Evolutionary conservation across 2,797 vertebrate species (phyloP), one percentile per base, ranked within the genome.

Genomic region (Leptatherina wallacei): DNA sequence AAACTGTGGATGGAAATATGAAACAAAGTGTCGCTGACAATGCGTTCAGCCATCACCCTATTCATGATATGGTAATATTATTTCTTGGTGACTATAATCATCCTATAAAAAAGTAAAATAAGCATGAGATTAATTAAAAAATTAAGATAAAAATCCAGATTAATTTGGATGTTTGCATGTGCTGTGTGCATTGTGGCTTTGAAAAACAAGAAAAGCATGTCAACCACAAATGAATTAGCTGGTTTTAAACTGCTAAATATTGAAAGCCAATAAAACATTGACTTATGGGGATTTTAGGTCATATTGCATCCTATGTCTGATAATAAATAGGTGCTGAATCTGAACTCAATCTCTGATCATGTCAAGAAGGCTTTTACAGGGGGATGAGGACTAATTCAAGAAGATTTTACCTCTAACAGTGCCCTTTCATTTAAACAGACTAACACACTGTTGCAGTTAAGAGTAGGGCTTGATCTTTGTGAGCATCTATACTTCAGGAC

Each of bases 351-450:
- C 27, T 71, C 24, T 51, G 35, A 20, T 30, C 58, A 20, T 61
- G 80, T 73, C 69, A 77, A 54, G 71, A 67, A 69, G 54, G 62
- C 38, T 35, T n/a, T 32, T 62, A 44, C 64, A 69, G 42, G 29
- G 71, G 71, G 69, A 81, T n/a, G 20, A 64, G 30, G 30, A 58
- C 52, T 75, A 63, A 75, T 74, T 40, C 54, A 33, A 49, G 56
- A 71, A n/a, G 27, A 18, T 58, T 72, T 16, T 54, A 32, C 66
- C 69, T 71, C 77, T 60, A 59, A 16, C 64, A 32, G 47, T 59
- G 49, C 78, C 64, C 69, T 84, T 75, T 82, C 62, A 86, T 71
- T 82, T 80, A 81, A 82, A 81, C 29, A 20, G 57, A 70, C 36
- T 56, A 58, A 29, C 65, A 68, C 58, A 77, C 71, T 80, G 67